Evolutionary conservation across 2,888 invertebrate species (phyloP).

Genomic region (Microplitis manilae): DNA sequence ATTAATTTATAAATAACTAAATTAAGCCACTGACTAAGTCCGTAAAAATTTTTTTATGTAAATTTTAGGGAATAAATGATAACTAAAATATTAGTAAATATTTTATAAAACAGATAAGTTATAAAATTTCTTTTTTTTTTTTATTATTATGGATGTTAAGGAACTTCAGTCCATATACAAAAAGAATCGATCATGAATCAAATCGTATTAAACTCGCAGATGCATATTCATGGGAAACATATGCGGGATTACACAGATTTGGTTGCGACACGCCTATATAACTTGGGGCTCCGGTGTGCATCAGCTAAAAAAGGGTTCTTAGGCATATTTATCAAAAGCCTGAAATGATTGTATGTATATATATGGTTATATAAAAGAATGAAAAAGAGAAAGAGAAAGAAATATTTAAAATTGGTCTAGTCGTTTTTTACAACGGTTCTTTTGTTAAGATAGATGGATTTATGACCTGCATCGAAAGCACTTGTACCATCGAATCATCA

Average conservation of each 20-base stretch:
- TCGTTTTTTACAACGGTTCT: conserved; percentile 39
- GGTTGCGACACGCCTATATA: conserved; percentile 60
- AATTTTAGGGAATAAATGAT: too few relatives aligned
- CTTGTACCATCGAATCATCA: conserved; percentile 10
- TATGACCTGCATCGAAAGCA: conserved; percentile 20
- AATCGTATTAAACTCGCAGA: conserved; percentile 68
- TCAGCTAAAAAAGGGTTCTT: conserved; percentile 43
- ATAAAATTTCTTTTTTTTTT: neutral
- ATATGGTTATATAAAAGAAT: conserved; percentile 8
- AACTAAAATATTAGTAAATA: conserved; percentile 14
- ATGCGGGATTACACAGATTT: conserved; percentile 66
- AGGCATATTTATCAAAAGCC: conserved; percentile 58
- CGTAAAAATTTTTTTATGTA: too few relatives aligned
- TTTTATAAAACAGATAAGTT: conserved; percentile 3
- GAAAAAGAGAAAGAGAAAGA: conserved; percentile 36
- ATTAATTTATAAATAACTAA: too few relatives aligned
- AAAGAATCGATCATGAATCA: conserved; percentile 64
- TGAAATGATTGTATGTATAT: conserved; percentile 28
- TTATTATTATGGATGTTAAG: conserved; percentile 8
- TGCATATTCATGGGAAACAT: conserved; percentile 70
- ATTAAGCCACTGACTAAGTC: too few relatives aligned
- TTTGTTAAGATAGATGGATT: conserved; percentile 18
- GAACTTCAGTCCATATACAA: conserved; percentile 29
- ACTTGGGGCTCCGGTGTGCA: conserved; percentile 38
- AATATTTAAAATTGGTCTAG: conserved; percentile 37